These are phyloP conservation scores for Fistularia commersonii DNA, from an alignment of 2,797 vertebrate species.

Conservation along the genomic window DNA sequence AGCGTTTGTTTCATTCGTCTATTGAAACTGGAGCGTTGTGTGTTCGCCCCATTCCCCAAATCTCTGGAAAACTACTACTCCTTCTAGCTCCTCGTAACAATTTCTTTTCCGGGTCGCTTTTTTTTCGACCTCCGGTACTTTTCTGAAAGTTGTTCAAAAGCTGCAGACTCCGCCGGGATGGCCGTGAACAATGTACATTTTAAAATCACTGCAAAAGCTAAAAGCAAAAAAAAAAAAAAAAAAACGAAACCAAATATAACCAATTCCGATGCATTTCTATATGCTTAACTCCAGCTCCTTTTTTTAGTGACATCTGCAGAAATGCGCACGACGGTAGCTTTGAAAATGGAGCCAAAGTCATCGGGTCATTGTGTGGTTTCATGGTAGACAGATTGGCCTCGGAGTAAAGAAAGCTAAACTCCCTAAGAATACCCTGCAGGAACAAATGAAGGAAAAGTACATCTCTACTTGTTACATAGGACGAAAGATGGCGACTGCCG, in stretches of 20 bases:
- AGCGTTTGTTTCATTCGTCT: slow-evolving; percentile 20
- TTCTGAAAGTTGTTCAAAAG: slow-evolving; percentile 49
- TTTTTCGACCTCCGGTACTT: slow-evolving; percentile 26
- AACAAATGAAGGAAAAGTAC: slow-evolving; percentile 35
- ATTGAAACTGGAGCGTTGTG: background rate
- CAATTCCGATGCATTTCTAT: slow-evolving; percentile 5
- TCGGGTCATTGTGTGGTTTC: slow-evolving; percentile 36
- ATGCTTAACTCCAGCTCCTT: slow-evolving; percentile 7
- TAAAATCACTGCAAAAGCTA: slow-evolving; percentile 22
- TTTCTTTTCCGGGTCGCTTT: slow-evolving; percentile 53
- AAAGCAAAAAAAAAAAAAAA: background rate
- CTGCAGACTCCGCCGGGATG: slow-evolving; percentile 13
- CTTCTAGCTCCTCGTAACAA: slow-evolving; percentile 42
- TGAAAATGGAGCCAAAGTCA: slow-evolving; percentile 42
- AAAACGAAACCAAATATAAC: too few species aligned
- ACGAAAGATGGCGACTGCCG: background rate
- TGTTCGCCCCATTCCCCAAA: slow-evolving; percentile 11
- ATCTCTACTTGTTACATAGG: slow-evolving; percentile 19
- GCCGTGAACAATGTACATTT: slow-evolving; percentile 37
- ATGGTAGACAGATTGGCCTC: slow-evolving; percentile 32
- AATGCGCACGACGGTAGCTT: slow-evolving; percentile 31
- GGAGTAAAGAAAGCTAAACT: slow-evolving; percentile 41
- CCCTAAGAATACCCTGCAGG: slow-evolving; percentile 51
- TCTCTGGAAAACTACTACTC: slow-evolving; percentile 7
- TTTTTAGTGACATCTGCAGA: slow-evolving; percentile 47